Percentiles rank a stretch among this genome's conserved stretches.
These are phyloP conservation scores for Hylia prasina DNA, from an alignment of 2,113 vertebrate species.

Conservation along the genomic window DNA sequence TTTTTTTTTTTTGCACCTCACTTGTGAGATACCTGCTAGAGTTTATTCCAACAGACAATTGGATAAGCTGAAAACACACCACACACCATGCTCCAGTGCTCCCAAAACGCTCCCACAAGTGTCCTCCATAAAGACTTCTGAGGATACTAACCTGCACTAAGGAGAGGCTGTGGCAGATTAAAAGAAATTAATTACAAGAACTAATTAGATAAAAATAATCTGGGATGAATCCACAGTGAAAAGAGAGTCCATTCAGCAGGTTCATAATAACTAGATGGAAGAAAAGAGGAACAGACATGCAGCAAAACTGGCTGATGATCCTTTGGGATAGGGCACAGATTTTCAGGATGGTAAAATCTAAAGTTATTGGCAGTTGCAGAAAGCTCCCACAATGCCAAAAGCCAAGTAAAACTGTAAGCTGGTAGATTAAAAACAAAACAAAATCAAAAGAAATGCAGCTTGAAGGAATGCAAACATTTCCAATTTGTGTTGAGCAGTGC, in stretches of 20 bases:
- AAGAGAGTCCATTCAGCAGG: background rate
- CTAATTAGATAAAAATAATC: background rate
- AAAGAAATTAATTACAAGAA: background rate
- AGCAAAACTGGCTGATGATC: background rate
- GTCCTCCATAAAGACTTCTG: background rate
- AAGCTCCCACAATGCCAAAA: background rate
- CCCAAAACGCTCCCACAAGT: background rate
- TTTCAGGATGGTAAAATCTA: background rate
- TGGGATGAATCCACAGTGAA: background rate
- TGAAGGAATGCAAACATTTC: background rate
- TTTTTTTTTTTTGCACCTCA: background rate
- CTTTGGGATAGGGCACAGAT: background rate
- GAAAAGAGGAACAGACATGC: rapidly evolving
- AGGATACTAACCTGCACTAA: background rate
- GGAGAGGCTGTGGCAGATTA: background rate
- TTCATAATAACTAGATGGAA: background rate
- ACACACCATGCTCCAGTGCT: background rate
- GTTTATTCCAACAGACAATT: background rate
- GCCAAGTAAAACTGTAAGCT: background rate
- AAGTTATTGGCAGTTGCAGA: background rate
- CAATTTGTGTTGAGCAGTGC: background rate
- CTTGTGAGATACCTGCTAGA: background rate
- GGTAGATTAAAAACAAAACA: background rate
- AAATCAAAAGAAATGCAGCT: background rate
- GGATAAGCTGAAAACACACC: background rate